Conservation (phyloP, 92 coral and sea anemone genomes). For the Epizoanthus illoricatus region DNA sequence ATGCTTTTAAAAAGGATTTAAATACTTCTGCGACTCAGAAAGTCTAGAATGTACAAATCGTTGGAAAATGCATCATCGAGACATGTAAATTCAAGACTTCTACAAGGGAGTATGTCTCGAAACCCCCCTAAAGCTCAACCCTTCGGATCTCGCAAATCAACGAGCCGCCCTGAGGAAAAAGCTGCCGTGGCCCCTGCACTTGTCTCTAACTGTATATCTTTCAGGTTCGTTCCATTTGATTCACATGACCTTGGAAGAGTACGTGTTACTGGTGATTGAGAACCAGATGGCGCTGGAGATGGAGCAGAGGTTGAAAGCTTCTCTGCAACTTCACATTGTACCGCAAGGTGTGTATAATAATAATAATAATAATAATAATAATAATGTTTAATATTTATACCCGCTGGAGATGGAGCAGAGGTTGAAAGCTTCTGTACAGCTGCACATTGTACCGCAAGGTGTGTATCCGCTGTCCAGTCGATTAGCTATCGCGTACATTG, state of each 20-base stretch:
- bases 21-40: no score
- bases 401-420: slow-evolving; percentile 68
- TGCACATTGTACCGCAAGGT: slow-evolving; percentile 47
- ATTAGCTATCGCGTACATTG: no score
- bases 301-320: slow-evolving; percentile 67
- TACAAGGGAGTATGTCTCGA: no score
- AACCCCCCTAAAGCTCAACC: no score
- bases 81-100: no score
- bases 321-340: slow-evolving; percentile 57
- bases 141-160: no score
- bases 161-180: no score
- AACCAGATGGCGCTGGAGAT: slow-evolving; percentile 74
- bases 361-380: no score
- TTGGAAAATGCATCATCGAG: no score
- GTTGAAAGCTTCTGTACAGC: slow-evolving; percentile 60
- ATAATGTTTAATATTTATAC: no score
- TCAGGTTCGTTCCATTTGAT: slow-evolving; percentile 93
- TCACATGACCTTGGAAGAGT: slow-evolving; percentile 91
- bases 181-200: background rate
- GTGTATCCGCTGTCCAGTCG: background rate
- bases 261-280: slow-evolving; percentile 85
- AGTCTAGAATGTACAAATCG: no score
- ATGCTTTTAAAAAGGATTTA: no score
- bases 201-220: background rate
- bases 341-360: slow-evolving; percentile 22